Evolutionary conservation across 2,888 invertebrate genomes (phyloP), one percentile per base, ranked within the genome.

Genomic region (Trichogramma evanescens): DNA sequence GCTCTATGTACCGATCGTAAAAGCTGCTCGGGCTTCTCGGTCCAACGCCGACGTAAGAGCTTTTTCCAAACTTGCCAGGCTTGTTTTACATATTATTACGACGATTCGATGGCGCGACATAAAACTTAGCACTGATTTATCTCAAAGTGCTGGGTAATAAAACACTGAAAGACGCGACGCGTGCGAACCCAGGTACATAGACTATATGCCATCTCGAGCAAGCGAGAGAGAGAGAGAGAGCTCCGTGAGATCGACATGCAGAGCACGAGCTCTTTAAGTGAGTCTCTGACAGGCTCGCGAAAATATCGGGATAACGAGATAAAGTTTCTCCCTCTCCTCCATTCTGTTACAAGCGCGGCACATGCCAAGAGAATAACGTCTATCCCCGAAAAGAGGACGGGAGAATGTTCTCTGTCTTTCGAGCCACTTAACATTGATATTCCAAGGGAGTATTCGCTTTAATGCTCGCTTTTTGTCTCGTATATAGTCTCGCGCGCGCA

Each of bases 381-480:
- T 5, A 48, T 52, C n/a, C 7, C 38, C 49, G 49, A 53, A 61
- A 53, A 40, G 52, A 49, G 56, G 6, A 8, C 45, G 3, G 48
- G 45, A 9, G 45, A 9, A 8, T 7, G 54, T 39, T 42, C 40
- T 51, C 7, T 39, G 45, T 13, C 46, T 51, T 26, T 41, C 6
- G 55, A 42, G 26, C 59, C 59, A 58, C 64, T 64, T 65, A 66
- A 62, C 69, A 71, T 69, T 71, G 68, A 70, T 72, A 73, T 74
- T 73, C 72, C 64, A 51, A 51, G 49, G 50, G 62, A 65, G 70
- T 65, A 65, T 67, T 62, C 66, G 60, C 63, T 66, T 26, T 72
- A 72, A 73, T 69, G 69, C 70, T 65, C 61, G 63, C 65, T 69
- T 70, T 71, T 72, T 72, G 71, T 73, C 71, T 73, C 65, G 63